A percentile compares a stretch with the other conserved stretches of the same genome.
Conservation (phyloP, 1,140 invertebrate genomes). For the Adoxophyes honmai region DNA sequence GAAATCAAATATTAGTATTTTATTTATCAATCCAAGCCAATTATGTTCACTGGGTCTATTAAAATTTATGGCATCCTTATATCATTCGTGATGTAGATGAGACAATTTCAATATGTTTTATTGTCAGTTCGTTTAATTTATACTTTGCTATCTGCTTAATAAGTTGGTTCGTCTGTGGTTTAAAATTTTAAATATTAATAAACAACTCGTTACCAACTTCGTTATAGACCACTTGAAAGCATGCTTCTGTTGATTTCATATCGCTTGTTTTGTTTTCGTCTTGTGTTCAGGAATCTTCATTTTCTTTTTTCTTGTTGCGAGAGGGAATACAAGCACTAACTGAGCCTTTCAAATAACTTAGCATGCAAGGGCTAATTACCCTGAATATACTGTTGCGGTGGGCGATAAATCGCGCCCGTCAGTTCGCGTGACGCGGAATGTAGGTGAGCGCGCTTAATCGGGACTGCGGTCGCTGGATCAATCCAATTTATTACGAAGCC, state of each 20-base stretch:
- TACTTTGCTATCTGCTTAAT: background rate
- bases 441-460: constrained; percentile 22
- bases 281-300: too few species aligned
- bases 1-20: constrained; percentile 31
- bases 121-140: background rate
- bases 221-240: too few species aligned
- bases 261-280: too few species aligned
- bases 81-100: constrained; percentile 8
- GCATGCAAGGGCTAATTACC: background rate
- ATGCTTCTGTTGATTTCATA: background rate
- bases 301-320: too few species aligned
- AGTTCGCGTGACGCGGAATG: constrained; percentile 32
- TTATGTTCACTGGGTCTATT: constrained; percentile 24
- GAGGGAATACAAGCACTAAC: background rate
- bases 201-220: constrained; percentile 13
- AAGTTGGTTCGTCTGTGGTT: background rate
- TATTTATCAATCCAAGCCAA: constrained; percentile 27
- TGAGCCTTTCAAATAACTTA: background rate
- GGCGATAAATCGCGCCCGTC: background rate
- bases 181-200: constrained; percentile 4
- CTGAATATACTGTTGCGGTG: background rate
- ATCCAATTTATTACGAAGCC: constrained; percentile 59
- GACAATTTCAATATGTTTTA: constrained; percentile 14
- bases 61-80: constrained; percentile 17
- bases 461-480: constrained; percentile 50